Evolutionary conservation across 2,113 vertebrate species (phyloP), one percentile per base, ranked within the genome.

Genomic region (Daphoenositta chrysoptera): DNA sequence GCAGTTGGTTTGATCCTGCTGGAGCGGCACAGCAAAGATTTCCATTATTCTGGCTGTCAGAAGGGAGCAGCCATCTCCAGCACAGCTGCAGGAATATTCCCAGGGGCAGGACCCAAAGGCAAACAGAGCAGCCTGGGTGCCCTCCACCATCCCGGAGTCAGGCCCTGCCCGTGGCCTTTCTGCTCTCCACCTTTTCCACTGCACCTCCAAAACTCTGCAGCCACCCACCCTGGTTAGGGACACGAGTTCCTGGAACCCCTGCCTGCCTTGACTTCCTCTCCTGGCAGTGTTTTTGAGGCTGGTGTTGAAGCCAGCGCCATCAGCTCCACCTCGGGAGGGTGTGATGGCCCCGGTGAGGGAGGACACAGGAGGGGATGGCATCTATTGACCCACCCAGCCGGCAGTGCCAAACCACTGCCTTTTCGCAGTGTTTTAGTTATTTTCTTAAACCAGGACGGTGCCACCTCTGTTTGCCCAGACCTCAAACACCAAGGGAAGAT

Each of bases 361-460:
- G 44, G 23, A 27, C 56, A 5, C 39, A 33, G 1, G 13, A 85
- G 69, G 40, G 56, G 47, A 24, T 40, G 83, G 13, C 30, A 26
- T 5, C 10, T 17, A 3, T 54, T 11, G 26, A 1, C 44, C 35
- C 7, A 0, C 27, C 8, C 39, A 60, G 33, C 9, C 60, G 57
- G 42, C 44, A 58, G 10, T 16, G 42, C 58, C 61, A 47, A 58
- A 33, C 3, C 57, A 4, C 39, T 15, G 68, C 0, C 11, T 90
- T 58, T 15, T 31, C 56, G 71, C 2, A 15, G 3, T 2, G 53
- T 18, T 42, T 42, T 3, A 4, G 16, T 20, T 10, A 2, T 16
- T 26, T 23, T 37, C n/a, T 54, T 3, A 5, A 73, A 75, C 11
- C 56, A 45, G 48, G n/a, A 40, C 0, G 2, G 28, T 23, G 79